Evolutionary conservation across 2,113 vertebrate species (phyloP).

Genomic region (Orthonyx spaldingii): DNA sequence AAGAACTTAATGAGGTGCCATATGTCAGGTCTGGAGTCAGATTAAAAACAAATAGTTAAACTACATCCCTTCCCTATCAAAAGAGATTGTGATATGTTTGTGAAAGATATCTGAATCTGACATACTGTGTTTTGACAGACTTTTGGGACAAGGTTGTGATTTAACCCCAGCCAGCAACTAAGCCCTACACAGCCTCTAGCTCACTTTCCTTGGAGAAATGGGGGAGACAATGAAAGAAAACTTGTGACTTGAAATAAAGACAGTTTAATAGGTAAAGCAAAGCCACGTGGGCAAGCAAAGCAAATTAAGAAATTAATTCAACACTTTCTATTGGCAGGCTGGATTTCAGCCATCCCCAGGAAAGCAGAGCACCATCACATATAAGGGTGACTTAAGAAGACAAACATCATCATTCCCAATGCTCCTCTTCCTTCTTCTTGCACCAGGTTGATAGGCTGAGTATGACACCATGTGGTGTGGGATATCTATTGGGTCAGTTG

Average conservation of each 20-base stretch:
- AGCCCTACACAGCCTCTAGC: not conserved
- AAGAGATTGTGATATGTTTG: conserved; percentile 62
- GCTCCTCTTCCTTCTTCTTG: not conserved
- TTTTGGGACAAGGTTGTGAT: not conserved
- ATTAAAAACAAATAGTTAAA: conserved; percentile 74
- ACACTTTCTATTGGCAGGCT: not conserved
- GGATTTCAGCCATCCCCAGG: not conserved
- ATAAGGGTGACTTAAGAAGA: not conserved
- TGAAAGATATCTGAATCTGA: conserved; percentile 57
- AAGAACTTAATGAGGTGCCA: conserved; percentile 59
- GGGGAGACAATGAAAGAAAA: not conserved
- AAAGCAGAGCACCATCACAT: not conserved
- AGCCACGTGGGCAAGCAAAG: rapidly evolving
- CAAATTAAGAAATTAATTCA: not conserved
- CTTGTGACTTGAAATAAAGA: not conserved
- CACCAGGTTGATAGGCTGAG: no score
- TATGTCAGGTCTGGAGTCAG: conserved; percentile 65
- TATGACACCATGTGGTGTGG: not conserved
- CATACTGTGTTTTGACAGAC: conserved; percentile 57
- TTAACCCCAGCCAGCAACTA: not conserved
- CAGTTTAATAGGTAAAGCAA: not conserved
- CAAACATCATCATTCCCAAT: not conserved
- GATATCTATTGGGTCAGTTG: not conserved
- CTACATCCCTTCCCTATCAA: conserved; percentile 54
- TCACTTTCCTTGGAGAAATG: not conserved